Base-by-base conservation (phyloP, 2,888 invertebrate genomes). In the Lycia hirtaria region DNA sequence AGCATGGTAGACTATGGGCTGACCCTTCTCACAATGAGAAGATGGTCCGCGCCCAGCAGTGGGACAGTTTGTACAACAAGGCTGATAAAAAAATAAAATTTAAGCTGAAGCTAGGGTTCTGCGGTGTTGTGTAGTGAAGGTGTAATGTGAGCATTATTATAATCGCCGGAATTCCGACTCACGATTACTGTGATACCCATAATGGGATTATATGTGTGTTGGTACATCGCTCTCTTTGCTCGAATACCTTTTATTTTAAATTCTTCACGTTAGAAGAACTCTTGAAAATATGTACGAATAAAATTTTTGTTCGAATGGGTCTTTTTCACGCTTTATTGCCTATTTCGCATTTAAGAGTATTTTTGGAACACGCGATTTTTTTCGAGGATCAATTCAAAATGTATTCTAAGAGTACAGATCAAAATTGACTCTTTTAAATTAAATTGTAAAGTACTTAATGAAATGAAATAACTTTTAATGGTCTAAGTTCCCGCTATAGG, bases 131-230 rank as follows among this genome's bases (percentile, higher is more conserved):
- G 43, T 49, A 20, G 4, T 22, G 19, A 19, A 50, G 62, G 68
- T 60, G 65, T 70, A 69, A 71, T 69, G 68, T 40, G 37, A 38
- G 55, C 68, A 71, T 76, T 73, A 72, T 67, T 68, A 69, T 73
- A 73, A 75, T 76, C 69, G 67, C 56, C 54, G 55, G 63, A 75
- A 71, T 71, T 64, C 64, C 66, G 59, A 58, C 56, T 59, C 60
- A 52, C 45, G 60, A 49, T 60, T 59, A 60, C 56, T 59, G 35
- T 45, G 55, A 59, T 61, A 60, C 62, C 60, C 58, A 61, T 65
- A 65, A 59, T 60, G 60, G 59, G 64, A 67, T 71, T 67, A 72
- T 68, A 62, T 63, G 54, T 63, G 54, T 50, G 56, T 19, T 32
- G 48, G 30, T 37, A 37, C 44, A 38, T 26, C 37, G 43, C 49